Evolutionary conservation across 2,113 vertebrate species (phyloP).

Genomic region (Boleophthalmus pectinirostris): DNA sequence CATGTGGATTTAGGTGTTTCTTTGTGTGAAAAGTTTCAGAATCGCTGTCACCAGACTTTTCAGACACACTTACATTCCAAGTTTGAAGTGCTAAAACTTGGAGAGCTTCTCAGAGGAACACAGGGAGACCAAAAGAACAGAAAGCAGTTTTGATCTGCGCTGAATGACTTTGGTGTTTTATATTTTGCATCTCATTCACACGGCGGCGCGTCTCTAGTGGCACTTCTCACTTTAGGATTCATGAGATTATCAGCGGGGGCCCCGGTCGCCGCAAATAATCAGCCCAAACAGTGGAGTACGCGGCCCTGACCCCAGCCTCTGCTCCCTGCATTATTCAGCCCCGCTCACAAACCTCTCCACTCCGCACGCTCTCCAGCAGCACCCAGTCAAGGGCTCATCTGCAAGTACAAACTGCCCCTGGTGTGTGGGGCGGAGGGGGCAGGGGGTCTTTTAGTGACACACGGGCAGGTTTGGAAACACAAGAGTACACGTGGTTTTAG

Average conservation of each 20-base stretch:
- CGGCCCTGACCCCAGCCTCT: constrained; percentile 62
- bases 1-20: too few relatives aligned
- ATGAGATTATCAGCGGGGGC: constrained; percentile 42
- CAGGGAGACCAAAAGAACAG: neutral
- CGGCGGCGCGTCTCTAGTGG: constrained; percentile 14
- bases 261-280: constrained; percentile 34
- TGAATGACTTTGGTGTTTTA: neutral
- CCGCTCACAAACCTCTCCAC: constrained; percentile 68
- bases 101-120: neutral
- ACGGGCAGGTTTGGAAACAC: too few relatives aligned
- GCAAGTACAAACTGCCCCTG: constrained; percentile 70
- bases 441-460: neutral
- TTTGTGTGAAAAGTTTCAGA: too few relatives aligned
- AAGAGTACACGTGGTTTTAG: too few relatives aligned
- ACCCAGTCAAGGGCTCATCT: constrained; percentile 78
- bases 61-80: neutral
- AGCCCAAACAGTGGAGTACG: constrained; percentile 48
- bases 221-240: constrained; percentile 44
- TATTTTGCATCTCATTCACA: constrained; percentile 5
- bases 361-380: constrained; percentile 66
- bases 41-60: neutral
- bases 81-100: neutral
- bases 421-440: constrained; percentile 20
- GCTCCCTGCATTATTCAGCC: constrained; percentile 77
- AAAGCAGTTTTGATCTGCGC: neutral